Evolutionary conservation across 1,140 invertebrate genomes (phyloP), one percentile per base, ranked within the genome.

Genomic region (Spodoptera frugiperda): DNA sequence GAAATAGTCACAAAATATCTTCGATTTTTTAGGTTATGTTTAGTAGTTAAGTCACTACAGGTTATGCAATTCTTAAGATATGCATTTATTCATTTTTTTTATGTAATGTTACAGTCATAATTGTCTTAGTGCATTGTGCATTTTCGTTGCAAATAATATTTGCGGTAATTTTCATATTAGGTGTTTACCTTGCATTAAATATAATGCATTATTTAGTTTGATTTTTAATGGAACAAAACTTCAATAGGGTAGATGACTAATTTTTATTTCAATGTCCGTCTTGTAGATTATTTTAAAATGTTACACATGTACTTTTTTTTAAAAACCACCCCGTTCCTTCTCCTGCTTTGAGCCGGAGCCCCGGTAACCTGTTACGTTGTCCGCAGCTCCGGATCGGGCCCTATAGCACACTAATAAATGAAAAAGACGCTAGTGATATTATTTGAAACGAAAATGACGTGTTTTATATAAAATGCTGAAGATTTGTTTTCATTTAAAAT

Each of bases 1-100:
- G 74, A 76, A 65, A 76, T 76, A 76, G 74, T 76, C 74, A 76
- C 63, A 76, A 76, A n/a, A 68, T 76, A 68, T 55, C 49, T 68
- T 76, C 30, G 71, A 59, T 53, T 63, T 46, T 73, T 73, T 57
- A 46, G 25, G 61, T 19, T 48, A 61, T 57, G 30, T 65, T 65
- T 75, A 75, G 72, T 44, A 14, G 39, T n/a, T 74, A 63, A 75
- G 57, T 53, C 39, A 9, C 55, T 61, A 74, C 71, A 17, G 19
- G 71, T 49, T 68, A 68, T 68, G 51, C 74, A 68, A 57, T 46
- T 76, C 39, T 68, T 68, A 39, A 39, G 63, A 44, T 68, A 61
- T 67, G 61, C 74, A 76, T 76, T 76, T 76, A 76, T 67, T 55
- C 63, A 46, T 46, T 76, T 55, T 67, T 75, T 61, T 61, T 61